A percentile compares a stretch with the other conserved stretches of the same genome.
Evolutionary conservation across 2,797 vertebrate species (phyloP).

Genomic region (Thaleichthys pacificus): DNA sequence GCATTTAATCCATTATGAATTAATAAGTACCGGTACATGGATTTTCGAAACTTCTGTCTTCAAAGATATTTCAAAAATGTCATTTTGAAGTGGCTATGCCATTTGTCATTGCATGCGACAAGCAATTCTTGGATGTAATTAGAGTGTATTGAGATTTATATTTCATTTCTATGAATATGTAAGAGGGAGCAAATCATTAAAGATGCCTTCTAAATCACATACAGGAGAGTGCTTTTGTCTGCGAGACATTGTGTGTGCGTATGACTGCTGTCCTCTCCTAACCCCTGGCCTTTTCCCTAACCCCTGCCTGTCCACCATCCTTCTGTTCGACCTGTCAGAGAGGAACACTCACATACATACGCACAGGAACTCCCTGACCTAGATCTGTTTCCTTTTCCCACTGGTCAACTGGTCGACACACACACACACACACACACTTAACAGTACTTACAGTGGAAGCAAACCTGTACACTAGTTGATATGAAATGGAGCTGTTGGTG

Average conservation of each 20-base stretch:
- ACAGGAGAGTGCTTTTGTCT: not conserved
- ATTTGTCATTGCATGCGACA: conserved; percentile 7
- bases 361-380: conserved; percentile 70
- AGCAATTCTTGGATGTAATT: not conserved
- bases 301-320: conserved; percentile 49
- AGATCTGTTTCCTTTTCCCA: conserved; percentile 66
- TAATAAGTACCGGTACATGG: conserved; percentile 45
- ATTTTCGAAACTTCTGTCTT: conserved; percentile 62
- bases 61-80: conserved; percentile 47
- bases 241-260: not conserved
- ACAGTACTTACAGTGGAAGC: conserved; percentile 42
- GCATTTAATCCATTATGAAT: conserved; percentile 48
- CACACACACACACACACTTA: conserved; percentile 2
- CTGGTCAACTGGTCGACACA: conserved; percentile 59
- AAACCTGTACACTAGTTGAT: conserved; percentile 55
- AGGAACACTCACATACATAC: conserved; percentile 40
- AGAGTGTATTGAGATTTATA: not conserved
- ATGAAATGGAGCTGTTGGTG: not conserved
- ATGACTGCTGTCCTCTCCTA: conserved; percentile 51
- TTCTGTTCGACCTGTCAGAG: not conserved
- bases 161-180: not conserved
- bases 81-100: conserved; percentile 29
- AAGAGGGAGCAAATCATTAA: not conserved
- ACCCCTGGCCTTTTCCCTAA: conserved; percentile 56
- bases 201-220: not conserved